A percentile compares a stretch with the other conserved stretches of the same genome.
These are phyloP conservation scores for Lycia hirtaria DNA, from an alignment of 2,888 invertebrate genomes.

Conservation along the genomic window DNA sequence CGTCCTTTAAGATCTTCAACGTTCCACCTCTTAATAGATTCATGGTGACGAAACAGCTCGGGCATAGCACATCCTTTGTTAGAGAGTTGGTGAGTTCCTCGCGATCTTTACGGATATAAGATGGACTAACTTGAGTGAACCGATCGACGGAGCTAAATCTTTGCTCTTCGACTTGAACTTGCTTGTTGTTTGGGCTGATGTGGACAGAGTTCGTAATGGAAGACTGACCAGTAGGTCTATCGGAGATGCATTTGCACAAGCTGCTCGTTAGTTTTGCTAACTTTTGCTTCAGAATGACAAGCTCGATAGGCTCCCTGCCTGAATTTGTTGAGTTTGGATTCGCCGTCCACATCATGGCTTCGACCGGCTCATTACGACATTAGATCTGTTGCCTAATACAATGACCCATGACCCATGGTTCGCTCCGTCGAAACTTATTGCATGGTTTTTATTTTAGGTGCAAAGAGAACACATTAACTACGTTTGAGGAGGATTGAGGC, in stretches of 20 bases:
- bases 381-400: neutral
- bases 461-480: too few species aligned
- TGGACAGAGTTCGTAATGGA: neutral
- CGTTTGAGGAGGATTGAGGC: too few species aligned
- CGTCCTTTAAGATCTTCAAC: constrained; percentile 62
- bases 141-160: constrained; percentile 28
- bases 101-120: constrained; percentile 25
- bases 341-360: constrained; percentile 1
- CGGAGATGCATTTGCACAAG: constrained; percentile 54
- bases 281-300: constrained; percentile 58
- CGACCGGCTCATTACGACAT: constrained; percentile 1
- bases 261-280: constrained; percentile 51
- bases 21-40: constrained; percentile 49
- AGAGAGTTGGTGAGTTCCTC: constrained; percentile 25
- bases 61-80: constrained; percentile 50
- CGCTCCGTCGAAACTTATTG: neutral
- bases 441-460: too few species aligned
- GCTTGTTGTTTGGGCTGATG: constrained; percentile 38
- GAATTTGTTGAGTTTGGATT: neutral
- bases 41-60: constrained; percentile 58
- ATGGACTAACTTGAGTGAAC: constrained; percentile 37
- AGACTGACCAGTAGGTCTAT: constrained; percentile 32
- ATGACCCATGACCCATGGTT: neutral
- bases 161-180: constrained; percentile 45
- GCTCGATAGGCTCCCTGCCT: constrained; percentile 57